Base-by-base conservation (phyloP, 2,797 vertebrate species). In the Xenops minutus region DNA sequence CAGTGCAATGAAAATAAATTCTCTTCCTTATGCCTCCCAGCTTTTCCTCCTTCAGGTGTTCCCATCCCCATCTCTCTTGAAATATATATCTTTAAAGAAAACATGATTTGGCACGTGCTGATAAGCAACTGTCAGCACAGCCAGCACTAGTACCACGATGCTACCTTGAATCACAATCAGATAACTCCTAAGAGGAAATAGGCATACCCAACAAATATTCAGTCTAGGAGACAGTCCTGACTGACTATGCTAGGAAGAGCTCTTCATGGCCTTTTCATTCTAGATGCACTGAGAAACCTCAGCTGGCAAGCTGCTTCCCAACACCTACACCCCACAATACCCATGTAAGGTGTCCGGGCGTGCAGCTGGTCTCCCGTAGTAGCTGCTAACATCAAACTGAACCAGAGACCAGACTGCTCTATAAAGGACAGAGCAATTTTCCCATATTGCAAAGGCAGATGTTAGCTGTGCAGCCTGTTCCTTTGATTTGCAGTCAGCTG, bases 401-500 rank as follows among this genome's bases (percentile, higher is more conserved):
- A 37, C 26, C 0, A 4, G n/a, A 26, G 17, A 59, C 10, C 26
- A 89, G 32, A 23, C 34, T 54, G 56, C 79, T 81, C 85, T 46
- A 7, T 54, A 34, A 90, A 84, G 36, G 39, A 86, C 66, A 59
- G 9, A 20, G 14, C 27, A 61, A 30, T 61, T n/a, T 68, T 64
- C 41, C 56, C 67, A 48, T 87, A 63, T 52, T 89, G 88, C 71
- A 67, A 61, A 85, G 55, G 66, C 77, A 78, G 69, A 62, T 67
- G 67, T 30, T 55, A 93, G 83, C 62, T 22, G 21, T 16, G 48
- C 62, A 75, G 81, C 21, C 58, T 19, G 6, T n/a, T 73, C 9
- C 83, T 86, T 81, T 81, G 52, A 73, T 93, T 34, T 77, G 81
- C 67, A 86, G 83, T 84, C 84, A 86, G 51, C 77, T 93, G 74